Percentiles rank a stretch among this genome's conserved stretches.
These are phyloP conservation scores for Baccha elongata DNA, from an alignment of 2,888 invertebrate species.

Conservation along the genomic window DNA sequence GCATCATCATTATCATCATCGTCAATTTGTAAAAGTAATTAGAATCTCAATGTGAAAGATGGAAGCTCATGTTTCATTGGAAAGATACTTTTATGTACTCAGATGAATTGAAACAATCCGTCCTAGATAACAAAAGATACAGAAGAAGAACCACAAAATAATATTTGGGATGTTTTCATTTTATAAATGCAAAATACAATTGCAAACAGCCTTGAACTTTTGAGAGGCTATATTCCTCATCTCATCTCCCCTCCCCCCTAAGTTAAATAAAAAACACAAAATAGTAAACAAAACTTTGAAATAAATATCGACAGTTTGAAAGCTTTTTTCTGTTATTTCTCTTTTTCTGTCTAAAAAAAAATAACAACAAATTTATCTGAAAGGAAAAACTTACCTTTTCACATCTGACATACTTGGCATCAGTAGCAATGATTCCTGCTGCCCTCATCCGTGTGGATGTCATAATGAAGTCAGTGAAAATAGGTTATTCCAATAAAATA, in stretches of 20 bases:
- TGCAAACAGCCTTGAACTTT: constrained; percentile 54
- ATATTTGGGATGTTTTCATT: constrained; percentile 35
- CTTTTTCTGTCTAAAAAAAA: neutral
- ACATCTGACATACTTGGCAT: constrained; percentile 67
- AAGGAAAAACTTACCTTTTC: constrained; percentile 61
- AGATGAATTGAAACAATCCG: constrained; percentile 16
- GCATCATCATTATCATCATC: constrained; percentile 21
- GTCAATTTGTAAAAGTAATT: constrained; percentile 61
- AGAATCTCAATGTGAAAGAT: constrained; percentile 50
- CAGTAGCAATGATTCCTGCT: constrained; percentile 41
- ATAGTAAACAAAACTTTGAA: constrained; percentile 22
- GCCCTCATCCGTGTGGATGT: constrained; percentile 38
- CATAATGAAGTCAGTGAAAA: constrained; percentile 29
- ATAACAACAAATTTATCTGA: neutral
- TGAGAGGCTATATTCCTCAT: neutral
- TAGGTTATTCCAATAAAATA: constrained; percentile 43
- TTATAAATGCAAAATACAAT: neutral
- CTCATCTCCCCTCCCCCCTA: neutral
- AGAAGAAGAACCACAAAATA: constrained; percentile 8
- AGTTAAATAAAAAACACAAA: neutral
- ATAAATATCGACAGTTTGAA: constrained; percentile 12
- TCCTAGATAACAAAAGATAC: constrained; percentile 25
- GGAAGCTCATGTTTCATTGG: constrained; percentile 4
- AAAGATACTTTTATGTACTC: too few species aligned
- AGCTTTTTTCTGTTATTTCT: neutral